phyloP scores from a whole-genome alignment of 2,888 invertebrate species.

The Tridacna gigas region DNA sequence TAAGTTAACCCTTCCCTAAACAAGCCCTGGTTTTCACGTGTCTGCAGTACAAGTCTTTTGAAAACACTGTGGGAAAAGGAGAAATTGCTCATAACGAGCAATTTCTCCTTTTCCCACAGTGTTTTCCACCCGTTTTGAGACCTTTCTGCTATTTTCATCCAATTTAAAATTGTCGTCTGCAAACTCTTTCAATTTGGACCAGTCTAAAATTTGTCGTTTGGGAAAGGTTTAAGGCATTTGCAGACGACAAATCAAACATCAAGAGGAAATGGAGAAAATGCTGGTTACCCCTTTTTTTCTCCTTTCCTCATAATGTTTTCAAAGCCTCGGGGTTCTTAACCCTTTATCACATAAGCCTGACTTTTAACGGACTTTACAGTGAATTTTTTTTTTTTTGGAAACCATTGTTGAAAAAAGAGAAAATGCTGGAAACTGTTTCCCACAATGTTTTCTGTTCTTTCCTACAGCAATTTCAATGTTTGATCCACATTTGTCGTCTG shows the following conservation, averaged over 20 bases:
- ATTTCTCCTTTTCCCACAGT: constrained; percentile 9
- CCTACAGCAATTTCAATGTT: too few relatives aligned
- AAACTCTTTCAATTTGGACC: background rate
- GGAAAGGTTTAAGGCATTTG: background rate
- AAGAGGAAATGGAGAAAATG: background rate
- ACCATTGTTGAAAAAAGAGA: too few relatives aligned
- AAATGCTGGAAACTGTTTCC: too few relatives aligned
- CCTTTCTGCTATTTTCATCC: too few relatives aligned
- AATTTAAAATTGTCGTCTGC: background rate
- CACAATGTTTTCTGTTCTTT: too few relatives aligned
- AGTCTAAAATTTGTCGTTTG: background rate
- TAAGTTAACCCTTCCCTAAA: background rate
- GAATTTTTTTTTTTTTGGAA: too few relatives aligned
- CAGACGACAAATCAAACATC: background rate
- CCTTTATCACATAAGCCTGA: background rate
- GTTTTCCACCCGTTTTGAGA: constrained; percentile 2
- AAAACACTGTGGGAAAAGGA: background rate
- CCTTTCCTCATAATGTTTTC: background rate
- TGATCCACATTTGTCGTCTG: too few relatives aligned
- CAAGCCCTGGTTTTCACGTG: background rate
- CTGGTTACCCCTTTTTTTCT: background rate
- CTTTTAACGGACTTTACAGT: background rate
- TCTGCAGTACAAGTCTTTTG: background rate
- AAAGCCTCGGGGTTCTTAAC: background rate
- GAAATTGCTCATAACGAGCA: background rate